These are phyloP conservation scores for Alloscopus bannaensis DNA, from an alignment of 2,888 invertebrate genomes.

Conservation along the genomic window DNA sequence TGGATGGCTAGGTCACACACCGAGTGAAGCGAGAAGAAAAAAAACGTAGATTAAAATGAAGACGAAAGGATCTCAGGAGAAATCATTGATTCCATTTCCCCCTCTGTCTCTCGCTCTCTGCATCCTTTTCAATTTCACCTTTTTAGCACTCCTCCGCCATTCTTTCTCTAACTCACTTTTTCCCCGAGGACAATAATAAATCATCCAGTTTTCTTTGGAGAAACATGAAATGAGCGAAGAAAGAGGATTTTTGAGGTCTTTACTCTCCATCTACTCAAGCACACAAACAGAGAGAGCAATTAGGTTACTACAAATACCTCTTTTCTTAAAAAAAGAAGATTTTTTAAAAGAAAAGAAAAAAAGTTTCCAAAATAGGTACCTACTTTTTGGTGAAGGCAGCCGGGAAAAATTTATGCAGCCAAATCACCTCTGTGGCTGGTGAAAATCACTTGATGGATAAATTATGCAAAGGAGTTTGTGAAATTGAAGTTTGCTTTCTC, in stretches of 20 bases:
- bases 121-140: constrained; percentile 22
- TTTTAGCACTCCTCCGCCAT: neutral
- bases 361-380: neutral
- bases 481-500: constrained; percentile 53
- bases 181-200: constrained; percentile 55
- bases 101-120: neutral
- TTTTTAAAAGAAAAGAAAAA: constrained; percentile 22
- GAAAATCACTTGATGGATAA: constrained; percentile 64
- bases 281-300: constrained; percentile 38
- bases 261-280: neutral
- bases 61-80: constrained; percentile 63
- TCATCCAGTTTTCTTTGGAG: constrained; percentile 49
- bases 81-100: constrained; percentile 54
- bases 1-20: neutral
- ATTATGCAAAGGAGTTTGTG: constrained; percentile 56
- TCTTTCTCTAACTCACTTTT: constrained; percentile 4
- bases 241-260: neutral
- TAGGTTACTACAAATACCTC: constrained; percentile 40
- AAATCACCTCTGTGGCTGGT: constrained; percentile 64
- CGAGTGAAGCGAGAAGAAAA: neutral
- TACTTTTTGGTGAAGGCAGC: neutral
- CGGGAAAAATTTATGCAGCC: constrained; percentile 44
- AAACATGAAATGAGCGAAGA: neutral
- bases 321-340: neutral
- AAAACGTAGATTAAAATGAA: constrained; percentile 59